Evolutionary conservation across 2,113 vertebrate genomes (phyloP), one percentile per base, ranked within the genome.

Genomic region (Vicugna pacos): DNA sequence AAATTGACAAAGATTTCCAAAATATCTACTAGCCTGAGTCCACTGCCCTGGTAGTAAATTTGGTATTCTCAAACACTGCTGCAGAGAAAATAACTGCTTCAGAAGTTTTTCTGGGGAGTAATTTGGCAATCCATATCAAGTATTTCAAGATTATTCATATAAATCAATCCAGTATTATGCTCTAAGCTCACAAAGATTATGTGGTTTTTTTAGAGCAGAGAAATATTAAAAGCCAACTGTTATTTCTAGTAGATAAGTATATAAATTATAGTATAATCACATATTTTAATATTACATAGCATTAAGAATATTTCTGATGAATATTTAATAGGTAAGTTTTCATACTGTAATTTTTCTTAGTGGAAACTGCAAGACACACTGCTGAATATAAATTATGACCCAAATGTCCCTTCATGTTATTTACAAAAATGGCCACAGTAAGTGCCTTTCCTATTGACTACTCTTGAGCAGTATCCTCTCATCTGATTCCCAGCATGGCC

Each of bases 211-310:
- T 62, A 86, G 75, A 96, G 32, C 0, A 84, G 19, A 85, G 1
- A 93, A 89, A 69, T 80, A 64, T 80, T 91, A 85, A 95, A 91
- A 93, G 14, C 46, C 77, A 32, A 17, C 52, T 83, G n/a, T 16
- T 42, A 50, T 90, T 77, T 79, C 64, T 83, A 56, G 5, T 93
- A 87, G 5, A 4, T 12, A 95, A 91, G 12, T 77, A 85, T 50
- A 17, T 14, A 85, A 83, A 89, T 84, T 84, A 48, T 9, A 77
- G 16, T 80, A 54, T 1, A 48, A 80, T 5, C 4, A 80, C 0
- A 56, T 60, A 73, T 69, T 79, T 83, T 60, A 73, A 48, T n/a
- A 65, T 72, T 72, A 92, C 28, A 1, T 67, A 58, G 24, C 75
- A 97, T 26, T 87, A 70, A 95, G 24, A 88, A 75, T 54, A 62